phyloP scores from a whole-genome alignment of 1,140 invertebrate genomes.

The Pteromalus puparum region DNA sequence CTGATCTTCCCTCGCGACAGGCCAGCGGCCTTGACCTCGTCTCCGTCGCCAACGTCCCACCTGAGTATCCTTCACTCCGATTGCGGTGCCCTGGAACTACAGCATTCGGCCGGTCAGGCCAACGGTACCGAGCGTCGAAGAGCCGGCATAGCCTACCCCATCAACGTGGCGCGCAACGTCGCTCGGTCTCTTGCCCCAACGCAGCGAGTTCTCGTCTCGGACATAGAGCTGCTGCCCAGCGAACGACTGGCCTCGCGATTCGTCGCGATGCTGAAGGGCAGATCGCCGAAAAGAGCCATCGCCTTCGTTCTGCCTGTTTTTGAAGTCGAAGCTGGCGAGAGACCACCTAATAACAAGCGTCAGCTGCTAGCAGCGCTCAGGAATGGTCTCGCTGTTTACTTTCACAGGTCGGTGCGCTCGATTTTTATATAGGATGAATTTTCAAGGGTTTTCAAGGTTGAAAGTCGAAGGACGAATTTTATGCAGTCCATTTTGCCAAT shows the following conservation, averaged over 20 bases:
- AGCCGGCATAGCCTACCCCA: slow-evolving; percentile 81
- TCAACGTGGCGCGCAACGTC: slow-evolving; percentile 85
- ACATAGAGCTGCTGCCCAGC: slow-evolving; percentile 86
- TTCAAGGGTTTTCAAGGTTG: no score
- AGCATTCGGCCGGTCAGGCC: slow-evolving; percentile 56
- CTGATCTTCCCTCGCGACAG: slow-evolving; percentile 78
- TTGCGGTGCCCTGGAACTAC: slow-evolving; percentile 67
- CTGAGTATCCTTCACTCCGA: slow-evolving; percentile 44
- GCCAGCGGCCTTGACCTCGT: slow-evolving; percentile 60
- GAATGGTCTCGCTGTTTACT: slow-evolving; percentile 76
- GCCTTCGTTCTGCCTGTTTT: slow-evolving; percentile 85
- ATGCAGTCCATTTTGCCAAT: no score
- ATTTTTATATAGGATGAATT: no score
- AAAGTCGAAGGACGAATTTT: no score
- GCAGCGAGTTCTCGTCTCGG: slow-evolving; percentile 83
- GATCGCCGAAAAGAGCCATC: slow-evolving; percentile 71
- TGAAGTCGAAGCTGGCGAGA: slow-evolving; percentile 81
- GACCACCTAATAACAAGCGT: slow-evolving; percentile 78
- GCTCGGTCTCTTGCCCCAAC: slow-evolving; percentile 79
- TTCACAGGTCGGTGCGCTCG: slow-evolving; percentile 72
- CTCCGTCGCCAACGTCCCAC: not conserved
- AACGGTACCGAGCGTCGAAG: slow-evolving; percentile 74
- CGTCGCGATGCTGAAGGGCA: slow-evolving; percentile 76
- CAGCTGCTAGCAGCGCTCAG: slow-evolving; percentile 70
- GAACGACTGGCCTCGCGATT: slow-evolving; percentile 79